Base-by-base conservation (phyloP, 2,797 vertebrate genomes). In the Leuciscus waleckii region DNA sequence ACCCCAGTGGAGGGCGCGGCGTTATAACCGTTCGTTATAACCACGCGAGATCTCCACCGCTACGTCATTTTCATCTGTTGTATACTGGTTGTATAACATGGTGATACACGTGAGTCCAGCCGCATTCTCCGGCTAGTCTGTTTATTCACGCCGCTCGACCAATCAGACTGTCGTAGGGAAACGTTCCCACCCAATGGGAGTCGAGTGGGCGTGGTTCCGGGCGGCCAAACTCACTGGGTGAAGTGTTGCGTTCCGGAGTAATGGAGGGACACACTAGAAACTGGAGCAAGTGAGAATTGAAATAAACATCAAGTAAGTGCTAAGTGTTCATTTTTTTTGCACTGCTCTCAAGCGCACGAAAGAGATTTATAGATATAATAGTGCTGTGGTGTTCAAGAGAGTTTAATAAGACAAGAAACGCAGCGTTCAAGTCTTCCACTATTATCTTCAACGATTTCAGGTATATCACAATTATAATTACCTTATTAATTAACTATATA, bases 191-290 rank as follows among this genome's bases (percentile, higher is more conserved):
- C 46, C 90, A 95, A 95, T 94, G 29, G 83, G 0, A 13, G 14
- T 0, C 0, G 0, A 74, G 63, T 46, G 77, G 94, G 95, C 90
- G 94, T 85, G n/a, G 86, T 14, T n/a, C 21, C 0, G 0, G 0
- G 0, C 3, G 1, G 37, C 73, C 70, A 86, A 85, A 75, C 89
- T 95, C 94, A 95, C 94, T 95, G 95, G 95, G 91, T 88, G 92
- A 92, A 94, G 92, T 94, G 93, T 94, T 91, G 83, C 88, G 26
- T 85, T 67, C 78, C 14, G 65, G 7, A 63, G 43, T 13, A 67
- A 83, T 83, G 71, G 83, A 83, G 76, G 67, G 73, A 56, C 39
- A 23, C 63, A 8, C 3, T n/a, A 29, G 73, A 81, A 85, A 87
- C 23, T 82, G 35, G 69, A 82, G 23, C 88, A 21, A 80, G 43